phyloP scores from a whole-genome alignment of 2,888 invertebrate genomes.

The Marasmarcha lunaedactyla region DNA sequence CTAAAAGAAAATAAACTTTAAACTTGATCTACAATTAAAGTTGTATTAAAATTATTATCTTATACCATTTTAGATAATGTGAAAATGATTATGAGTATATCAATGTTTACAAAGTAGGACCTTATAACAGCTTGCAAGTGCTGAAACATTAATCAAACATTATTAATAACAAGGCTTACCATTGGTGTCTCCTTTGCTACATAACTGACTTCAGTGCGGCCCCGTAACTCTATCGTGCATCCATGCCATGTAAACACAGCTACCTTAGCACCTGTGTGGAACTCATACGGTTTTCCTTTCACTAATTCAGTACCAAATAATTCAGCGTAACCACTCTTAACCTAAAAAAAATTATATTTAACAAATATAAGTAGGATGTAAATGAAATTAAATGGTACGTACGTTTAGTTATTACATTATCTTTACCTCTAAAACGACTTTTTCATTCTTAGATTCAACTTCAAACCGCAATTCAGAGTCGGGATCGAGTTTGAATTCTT shows the following conservation, averaged over 20 bases:
- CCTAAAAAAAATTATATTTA: constrained; percentile 50
- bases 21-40: too few species aligned
- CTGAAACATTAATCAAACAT: too few species aligned
- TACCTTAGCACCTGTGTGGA: constrained; percentile 90
- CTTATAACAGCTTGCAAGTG: too few species aligned
- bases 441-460: constrained; percentile 88
- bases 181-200: constrained; percentile 97
- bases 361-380: not conserved
- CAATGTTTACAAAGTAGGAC: too few species aligned
- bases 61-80: too few species aligned
- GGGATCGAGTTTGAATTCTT: constrained; percentile 86
- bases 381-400: not conserved
- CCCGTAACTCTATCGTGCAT: constrained; percentile 86
- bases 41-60: too few species aligned
- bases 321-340: constrained; percentile 93
- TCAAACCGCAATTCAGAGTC: constrained; percentile 95
- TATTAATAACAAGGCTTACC: too few species aligned
- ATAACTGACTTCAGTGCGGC: constrained; percentile 93
- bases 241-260: constrained; percentile 98
- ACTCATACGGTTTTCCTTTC: constrained; percentile 91
- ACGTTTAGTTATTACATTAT: not conserved
- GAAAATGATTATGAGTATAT: too few species aligned
- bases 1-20: constrained; percentile 30
- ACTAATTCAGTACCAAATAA: constrained; percentile 97
- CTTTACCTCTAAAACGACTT: constrained; percentile 80